These are phyloP conservation scores for Budorcas taxicolor DNA, from an alignment of 2,113 vertebrate species.

Conservation along the genomic window DNA sequence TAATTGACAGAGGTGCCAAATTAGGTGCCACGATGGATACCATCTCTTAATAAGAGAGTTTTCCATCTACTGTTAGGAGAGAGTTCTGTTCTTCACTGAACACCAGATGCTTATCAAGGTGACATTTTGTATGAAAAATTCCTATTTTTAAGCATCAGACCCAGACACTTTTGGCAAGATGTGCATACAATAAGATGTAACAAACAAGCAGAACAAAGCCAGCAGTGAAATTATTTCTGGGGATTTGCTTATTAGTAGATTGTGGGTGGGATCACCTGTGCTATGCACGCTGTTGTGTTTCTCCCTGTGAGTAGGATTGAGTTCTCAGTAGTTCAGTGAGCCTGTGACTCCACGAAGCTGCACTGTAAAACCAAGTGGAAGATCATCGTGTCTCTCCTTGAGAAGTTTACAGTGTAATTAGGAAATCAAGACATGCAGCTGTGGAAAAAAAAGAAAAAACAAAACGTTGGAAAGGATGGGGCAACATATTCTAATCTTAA, in stretches of 20 bases:
- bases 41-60: background rate
- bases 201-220: background rate
- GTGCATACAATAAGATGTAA: background rate
- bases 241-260: background rate
- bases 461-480: background rate
- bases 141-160: background rate
- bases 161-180: background rate
- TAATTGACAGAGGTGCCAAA: background rate
- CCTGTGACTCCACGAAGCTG: background rate
- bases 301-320: background rate
- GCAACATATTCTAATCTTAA: constrained; percentile 14
- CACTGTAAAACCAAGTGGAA: background rate
- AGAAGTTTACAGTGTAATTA: constrained; percentile 30
- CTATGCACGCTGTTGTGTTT: constrained; percentile 23
- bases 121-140: background rate
- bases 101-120: background rate
- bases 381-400: background rate
- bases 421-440: background rate
- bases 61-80: background rate
- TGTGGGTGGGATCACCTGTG: background rate
- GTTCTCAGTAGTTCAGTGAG: background rate
- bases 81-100: background rate
- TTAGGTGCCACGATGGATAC: background rate
- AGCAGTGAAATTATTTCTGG: background rate
- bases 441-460: background rate